Evolutionary conservation across 2,797 vertebrate species (phyloP).

Genomic region (Anguilla marmorata): DNA sequence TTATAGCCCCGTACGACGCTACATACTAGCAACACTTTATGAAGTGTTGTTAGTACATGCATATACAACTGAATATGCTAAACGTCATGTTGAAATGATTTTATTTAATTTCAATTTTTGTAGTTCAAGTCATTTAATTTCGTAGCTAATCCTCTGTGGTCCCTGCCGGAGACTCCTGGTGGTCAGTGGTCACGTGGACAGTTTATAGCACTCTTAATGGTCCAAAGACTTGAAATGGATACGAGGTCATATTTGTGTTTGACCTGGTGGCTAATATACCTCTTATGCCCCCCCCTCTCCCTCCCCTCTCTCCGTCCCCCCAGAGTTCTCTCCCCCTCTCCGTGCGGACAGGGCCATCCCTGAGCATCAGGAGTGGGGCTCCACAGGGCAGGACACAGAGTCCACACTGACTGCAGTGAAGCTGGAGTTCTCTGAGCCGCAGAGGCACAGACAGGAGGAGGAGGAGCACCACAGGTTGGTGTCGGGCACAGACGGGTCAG

Average conservation of each 20-base stretch:
- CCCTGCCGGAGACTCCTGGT: neutral
- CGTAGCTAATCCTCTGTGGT: no score
- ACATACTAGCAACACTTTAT: no score
- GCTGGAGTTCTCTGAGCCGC: constrained; percentile 9
- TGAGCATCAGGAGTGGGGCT: constrained; percentile 19
- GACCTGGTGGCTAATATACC: neutral
- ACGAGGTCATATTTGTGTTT: neutral
- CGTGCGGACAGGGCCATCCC: neutral
- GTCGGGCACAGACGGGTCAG: neutral
- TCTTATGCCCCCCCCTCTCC: no score
- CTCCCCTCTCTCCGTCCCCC: neutral
- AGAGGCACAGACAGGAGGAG: neutral
- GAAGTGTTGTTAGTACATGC: no score
- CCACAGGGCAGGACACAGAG: neutral
- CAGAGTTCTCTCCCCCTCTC: neutral
- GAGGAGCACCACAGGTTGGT: neutral
- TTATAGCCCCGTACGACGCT: no score
- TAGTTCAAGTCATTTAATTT: no score
- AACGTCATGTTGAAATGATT: no score
- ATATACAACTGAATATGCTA: no score
- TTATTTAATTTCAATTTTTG: no score
- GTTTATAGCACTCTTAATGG: neutral
- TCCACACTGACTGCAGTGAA: constrained; percentile 13
- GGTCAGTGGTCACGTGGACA: neutral
- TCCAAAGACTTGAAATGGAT: neutral